Percentiles rank a stretch among this genome's conserved stretches.
Evolutionary conservation across 2,888 invertebrate species (phyloP).

Genomic region (Leptogaster cylindrica): DNA sequence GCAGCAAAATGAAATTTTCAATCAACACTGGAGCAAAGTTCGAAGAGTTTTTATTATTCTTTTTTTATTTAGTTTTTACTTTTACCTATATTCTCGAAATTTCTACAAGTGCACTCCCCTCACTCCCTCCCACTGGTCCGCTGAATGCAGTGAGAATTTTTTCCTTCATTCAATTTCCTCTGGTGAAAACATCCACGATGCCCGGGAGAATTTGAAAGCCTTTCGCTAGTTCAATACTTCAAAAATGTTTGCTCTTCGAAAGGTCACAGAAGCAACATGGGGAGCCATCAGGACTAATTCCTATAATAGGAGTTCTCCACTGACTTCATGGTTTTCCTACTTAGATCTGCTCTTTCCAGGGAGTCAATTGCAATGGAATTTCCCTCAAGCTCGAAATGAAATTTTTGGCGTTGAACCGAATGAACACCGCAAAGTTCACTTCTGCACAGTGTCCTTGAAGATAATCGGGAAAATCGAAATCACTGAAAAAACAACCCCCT

Average conservation of each 20-base stretch:
- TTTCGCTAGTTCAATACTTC: constrained; percentile 9
- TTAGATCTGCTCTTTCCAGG: background rate
- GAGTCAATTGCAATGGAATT: constrained; percentile 1
- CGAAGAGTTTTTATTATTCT: background rate
- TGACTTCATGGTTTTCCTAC: too few relatives aligned
- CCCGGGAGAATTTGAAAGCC: background rate
- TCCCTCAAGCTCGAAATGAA: too few relatives aligned
- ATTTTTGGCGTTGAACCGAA: too few relatives aligned
- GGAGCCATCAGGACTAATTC: constrained; percentile 4
- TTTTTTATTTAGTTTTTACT: background rate
- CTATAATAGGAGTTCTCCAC: background rate
- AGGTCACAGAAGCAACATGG: background rate
- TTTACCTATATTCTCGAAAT: background rate
- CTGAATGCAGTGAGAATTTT: background rate
- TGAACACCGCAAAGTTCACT: too few relatives aligned
- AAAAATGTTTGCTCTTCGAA: constrained; percentile 1
- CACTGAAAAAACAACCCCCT: too few relatives aligned
- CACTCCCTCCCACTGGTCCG: background rate
- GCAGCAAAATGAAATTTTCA: constrained; percentile 17
- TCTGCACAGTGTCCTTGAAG: too few relatives aligned
- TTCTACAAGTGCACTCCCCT: background rate
- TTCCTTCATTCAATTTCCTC: background rate
- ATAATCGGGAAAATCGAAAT: too few relatives aligned
- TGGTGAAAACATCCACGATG: background rate
- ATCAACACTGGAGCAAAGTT: background rate